Conservation (phyloP, 2,797 vertebrate species). For the Tapera naevia region DNA sequence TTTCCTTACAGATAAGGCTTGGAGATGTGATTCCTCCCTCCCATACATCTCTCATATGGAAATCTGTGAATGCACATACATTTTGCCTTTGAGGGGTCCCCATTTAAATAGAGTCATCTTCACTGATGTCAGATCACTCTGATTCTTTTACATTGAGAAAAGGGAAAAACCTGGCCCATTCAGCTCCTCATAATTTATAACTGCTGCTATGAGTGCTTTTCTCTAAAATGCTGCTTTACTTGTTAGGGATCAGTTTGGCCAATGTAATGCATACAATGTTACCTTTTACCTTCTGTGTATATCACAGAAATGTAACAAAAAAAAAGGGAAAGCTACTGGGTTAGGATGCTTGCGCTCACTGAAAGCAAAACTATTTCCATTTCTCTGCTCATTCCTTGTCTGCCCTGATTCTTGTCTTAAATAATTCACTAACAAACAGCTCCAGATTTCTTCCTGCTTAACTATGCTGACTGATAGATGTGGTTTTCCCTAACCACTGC, state of each 20-base stretch:
- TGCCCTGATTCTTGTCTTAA: constrained; percentile 35
- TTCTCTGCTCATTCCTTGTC: background rate
- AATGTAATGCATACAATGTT: background rate
- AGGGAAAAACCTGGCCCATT: background rate
- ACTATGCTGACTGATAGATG: constrained; percentile 42
- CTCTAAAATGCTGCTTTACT: background rate
- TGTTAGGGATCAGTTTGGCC: background rate
- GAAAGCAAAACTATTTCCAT: background rate
- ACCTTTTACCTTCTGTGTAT: background rate
- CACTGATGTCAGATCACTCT: background rate
- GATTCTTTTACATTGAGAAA: background rate
- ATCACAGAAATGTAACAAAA: background rate
- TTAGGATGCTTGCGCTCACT: background rate
- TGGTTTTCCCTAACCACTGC: constrained; percentile 36
- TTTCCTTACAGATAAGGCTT: background rate
- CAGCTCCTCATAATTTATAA: background rate
- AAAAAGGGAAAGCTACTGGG: background rate
- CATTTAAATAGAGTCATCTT: background rate
- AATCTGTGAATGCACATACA: background rate
- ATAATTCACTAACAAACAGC: constrained; percentile 55
- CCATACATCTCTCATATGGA: background rate
- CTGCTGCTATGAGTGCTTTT: background rate
- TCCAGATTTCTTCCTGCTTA: constrained; percentile 49
- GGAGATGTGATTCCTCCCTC: background rate
- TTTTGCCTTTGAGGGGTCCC: background rate